Evolutionary conservation across 2,888 invertebrate species (phyloP).

Genomic region (Pherbina coryleti): DNA sequence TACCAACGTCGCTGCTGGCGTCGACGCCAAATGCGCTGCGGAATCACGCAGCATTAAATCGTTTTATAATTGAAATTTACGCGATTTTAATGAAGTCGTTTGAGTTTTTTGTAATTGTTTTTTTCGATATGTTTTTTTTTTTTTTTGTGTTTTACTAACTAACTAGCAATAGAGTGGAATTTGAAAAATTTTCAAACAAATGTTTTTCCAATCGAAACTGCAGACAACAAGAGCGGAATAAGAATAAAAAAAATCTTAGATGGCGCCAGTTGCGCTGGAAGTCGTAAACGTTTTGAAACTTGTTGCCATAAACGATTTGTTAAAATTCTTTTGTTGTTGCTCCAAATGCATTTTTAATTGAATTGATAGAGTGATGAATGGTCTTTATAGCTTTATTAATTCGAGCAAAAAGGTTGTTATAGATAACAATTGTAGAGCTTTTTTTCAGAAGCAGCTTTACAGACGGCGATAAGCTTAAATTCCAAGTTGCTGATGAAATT

Average conservation of each 20-base stretch:
- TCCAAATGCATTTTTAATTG: background rate
- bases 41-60: slow-evolving; percentile 29
- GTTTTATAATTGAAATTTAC: slow-evolving; percentile 36
- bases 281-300: background rate
- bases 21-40: background rate
- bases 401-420: too few relatives aligned
- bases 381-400: background rate
- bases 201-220: slow-evolving; percentile 3
- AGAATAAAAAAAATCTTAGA: background rate
- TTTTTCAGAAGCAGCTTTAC: too few relatives aligned
- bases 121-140: background rate
- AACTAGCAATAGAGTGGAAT: background rate
- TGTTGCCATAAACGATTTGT: background rate
- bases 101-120: background rate
- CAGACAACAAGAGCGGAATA: background rate
- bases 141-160: background rate
- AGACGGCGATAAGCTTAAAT: too few relatives aligned
- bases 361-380: background rate
- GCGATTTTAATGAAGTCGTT: slow-evolving; percentile 33
- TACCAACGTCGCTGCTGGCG: background rate
- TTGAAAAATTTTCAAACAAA: slow-evolving; percentile 2
- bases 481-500: too few relatives aligned
- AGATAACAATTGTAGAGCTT: too few relatives aligned
- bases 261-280: too few relatives aligned
- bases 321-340: background rate